phyloP scores from a whole-genome alignment of 2,888 invertebrate genomes.

The Caenorhabditis becei region DNA sequence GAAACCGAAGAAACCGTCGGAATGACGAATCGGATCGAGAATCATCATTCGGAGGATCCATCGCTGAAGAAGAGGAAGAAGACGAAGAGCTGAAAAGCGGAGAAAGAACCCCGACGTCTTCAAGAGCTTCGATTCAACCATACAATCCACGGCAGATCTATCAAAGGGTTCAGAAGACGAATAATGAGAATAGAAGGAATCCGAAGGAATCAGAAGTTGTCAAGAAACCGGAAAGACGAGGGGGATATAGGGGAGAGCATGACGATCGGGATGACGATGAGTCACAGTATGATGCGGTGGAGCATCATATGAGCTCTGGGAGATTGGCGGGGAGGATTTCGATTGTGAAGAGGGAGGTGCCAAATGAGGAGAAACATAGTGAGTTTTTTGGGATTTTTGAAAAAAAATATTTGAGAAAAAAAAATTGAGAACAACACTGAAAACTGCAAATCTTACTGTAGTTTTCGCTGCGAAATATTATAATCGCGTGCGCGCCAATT shows the following conservation, averaged over 20 bases:
- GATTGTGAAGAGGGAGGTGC: constrained; percentile 35
- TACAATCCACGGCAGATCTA: constrained; percentile 29
- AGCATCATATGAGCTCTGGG: constrained; percentile 28
- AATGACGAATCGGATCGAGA: constrained; percentile 61
- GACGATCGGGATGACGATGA: constrained; percentile 55
- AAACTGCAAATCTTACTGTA: too few species aligned
- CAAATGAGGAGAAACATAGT: background rate
- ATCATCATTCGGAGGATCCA: constrained; percentile 63
- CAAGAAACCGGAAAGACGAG: background rate
- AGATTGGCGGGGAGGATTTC: constrained; percentile 51
- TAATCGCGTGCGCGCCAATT: too few species aligned
- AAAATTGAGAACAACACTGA: too few species aligned
- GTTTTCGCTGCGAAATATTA: background rate
- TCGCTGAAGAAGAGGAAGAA: constrained; percentile 62
- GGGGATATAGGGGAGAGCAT: constrained; percentile 58
- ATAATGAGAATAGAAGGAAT: constrained; percentile 14
- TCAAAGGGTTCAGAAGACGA: background rate
- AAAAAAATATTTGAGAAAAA: background rate
- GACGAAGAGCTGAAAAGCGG: constrained; percentile 58
- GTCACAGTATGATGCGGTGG: constrained; percentile 20
- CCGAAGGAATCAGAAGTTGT: background rate
- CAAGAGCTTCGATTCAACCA: background rate
- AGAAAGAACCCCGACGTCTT: constrained; percentile 65
- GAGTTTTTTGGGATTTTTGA: background rate
- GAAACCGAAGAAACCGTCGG: constrained; percentile 11